Evolutionary conservation across 1,140 invertebrate species (phyloP), one percentile per base, ranked within the genome.

Genomic region (Belonocnema kinseyi): DNA sequence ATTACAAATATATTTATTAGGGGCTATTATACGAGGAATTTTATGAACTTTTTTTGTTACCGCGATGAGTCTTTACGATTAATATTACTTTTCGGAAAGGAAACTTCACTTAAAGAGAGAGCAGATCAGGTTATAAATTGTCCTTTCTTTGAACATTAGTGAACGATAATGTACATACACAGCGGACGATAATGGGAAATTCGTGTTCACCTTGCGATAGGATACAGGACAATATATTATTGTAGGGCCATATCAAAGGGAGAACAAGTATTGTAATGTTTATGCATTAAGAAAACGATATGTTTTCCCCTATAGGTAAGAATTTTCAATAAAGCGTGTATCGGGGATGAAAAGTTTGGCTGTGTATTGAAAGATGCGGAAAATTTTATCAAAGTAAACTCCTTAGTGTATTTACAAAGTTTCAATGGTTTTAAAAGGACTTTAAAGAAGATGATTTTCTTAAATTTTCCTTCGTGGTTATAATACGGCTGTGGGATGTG

Each of bases 101-200:
- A n/a, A 66, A 14, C 46, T 11, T 40, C 14, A 66, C 26, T n/a
- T 12, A 66, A 40, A 46, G 33, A 13, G 40, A 12, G 40, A 66
- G 13, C n/a, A 66, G 26, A 16, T 46, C 12, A 46, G 14, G 26
- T 16, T 26, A 46, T 66, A 33, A 61, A 33, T 13, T 66, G 10
- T n/a, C 21, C 21, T 26, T 33, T 66, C 33, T n/a, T 46, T 46
- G 26, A 40, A 33, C 8, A 40, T 66, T 21, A 66, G 13, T 33
- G 40, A 66, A 46, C 61, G 40, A 66, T 66, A 66, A 66, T 66
- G 21, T 14, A 46, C 61, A 12, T 14, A 46, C 61, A 40, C 61
- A 46, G 61, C n/a, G 6, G 61, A 73, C 54, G 73, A 74, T 86
- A 86, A 86, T 86, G 81, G 81, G 52, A 72, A 77, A 83, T 84